Percentiles rank a stretch among this genome's conserved stretches.
Conservation (phyloP, 2,113 vertebrate species). For the Calypte anna region DNA sequence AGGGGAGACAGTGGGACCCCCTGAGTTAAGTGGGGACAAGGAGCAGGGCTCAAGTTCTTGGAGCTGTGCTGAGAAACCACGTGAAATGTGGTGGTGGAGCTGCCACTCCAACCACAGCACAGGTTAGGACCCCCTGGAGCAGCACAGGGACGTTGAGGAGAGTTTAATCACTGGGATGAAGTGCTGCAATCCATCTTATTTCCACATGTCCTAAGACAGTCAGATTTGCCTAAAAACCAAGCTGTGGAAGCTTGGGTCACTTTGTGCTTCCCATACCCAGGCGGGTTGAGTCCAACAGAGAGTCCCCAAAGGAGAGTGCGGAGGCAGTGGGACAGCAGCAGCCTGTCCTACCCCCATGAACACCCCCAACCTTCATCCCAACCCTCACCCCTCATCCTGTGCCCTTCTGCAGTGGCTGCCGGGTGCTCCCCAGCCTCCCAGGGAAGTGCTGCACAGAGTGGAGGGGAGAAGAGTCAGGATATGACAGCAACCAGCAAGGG, state of each 20-base stretch:
- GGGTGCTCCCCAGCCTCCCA: neutral
- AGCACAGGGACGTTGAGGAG: accelerated
- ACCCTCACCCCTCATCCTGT: neutral
- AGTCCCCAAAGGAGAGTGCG: neutral
- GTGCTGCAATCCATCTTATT: neutral
- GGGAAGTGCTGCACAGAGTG: neutral
- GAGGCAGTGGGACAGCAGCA: neutral
- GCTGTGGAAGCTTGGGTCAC: accelerated
- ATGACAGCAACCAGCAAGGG: neutral
- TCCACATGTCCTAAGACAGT: neutral
- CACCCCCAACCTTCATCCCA: neutral
- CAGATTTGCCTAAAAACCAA: neutral
- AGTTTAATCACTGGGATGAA: accelerated
- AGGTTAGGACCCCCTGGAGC: neutral
- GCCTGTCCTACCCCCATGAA: accelerated
- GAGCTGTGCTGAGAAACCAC: neutral
- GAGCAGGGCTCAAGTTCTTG: neutral
- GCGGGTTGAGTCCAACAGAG: neutral
- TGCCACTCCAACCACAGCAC: accelerated
- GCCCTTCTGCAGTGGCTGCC: accelerated
- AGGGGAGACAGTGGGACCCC: neutral
- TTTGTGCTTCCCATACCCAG: neutral
- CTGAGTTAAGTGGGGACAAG: neutral
- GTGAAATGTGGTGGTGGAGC: neutral
- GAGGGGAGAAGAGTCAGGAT: neutral